A percentile compares a stretch with the other conserved stretches of the same genome.
phyloP scores from a whole-genome alignment of 2,113 vertebrate genomes.

The Rhombomys opimus region DNA sequence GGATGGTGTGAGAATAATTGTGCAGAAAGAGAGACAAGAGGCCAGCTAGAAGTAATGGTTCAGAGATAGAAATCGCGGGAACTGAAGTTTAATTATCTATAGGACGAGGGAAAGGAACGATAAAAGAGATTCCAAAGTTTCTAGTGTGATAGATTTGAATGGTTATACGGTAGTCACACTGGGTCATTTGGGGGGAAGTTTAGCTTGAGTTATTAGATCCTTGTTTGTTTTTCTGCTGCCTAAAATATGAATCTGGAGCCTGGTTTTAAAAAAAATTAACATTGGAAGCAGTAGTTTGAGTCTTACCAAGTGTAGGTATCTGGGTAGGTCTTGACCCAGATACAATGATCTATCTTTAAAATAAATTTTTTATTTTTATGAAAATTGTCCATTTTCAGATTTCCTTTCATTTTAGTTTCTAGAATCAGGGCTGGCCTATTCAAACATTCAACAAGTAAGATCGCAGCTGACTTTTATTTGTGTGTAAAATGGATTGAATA shows the following conservation, averaged over 20 bases:
- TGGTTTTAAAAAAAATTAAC: not conserved
- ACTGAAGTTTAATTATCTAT: slow-evolving; percentile 20
- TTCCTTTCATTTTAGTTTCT: slow-evolving; percentile 37
- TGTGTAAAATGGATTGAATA: not conserved
- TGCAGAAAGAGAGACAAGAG: not conserved
- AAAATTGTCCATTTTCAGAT: slow-evolving; percentile 19
- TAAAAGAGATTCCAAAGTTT: slow-evolving; percentile 42
- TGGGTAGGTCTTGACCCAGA: not conserved
- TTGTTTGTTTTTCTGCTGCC: slow-evolving; percentile 21
- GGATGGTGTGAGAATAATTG: slow-evolving; percentile 1
- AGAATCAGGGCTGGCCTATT: not conserved
- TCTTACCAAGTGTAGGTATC: not conserved
- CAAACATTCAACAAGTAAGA: not conserved
- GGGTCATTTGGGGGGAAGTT: not conserved
- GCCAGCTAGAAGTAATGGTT: not conserved
- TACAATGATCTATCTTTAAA: not conserved
- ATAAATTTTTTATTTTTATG: not conserved
- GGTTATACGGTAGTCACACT: not conserved
- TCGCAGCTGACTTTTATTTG: not conserved
- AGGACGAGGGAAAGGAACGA: not conserved
- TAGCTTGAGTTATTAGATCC: not conserved
- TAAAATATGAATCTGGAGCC: not conserved
- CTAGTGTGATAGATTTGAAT: slow-evolving; percentile 26
- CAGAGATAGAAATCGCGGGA: slow-evolving; percentile 21
- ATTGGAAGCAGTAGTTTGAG: not conserved